These are phyloP conservation scores for Sialia sialis DNA, from an alignment of 2,113 vertebrate genomes.

Conservation along the genomic window DNA sequence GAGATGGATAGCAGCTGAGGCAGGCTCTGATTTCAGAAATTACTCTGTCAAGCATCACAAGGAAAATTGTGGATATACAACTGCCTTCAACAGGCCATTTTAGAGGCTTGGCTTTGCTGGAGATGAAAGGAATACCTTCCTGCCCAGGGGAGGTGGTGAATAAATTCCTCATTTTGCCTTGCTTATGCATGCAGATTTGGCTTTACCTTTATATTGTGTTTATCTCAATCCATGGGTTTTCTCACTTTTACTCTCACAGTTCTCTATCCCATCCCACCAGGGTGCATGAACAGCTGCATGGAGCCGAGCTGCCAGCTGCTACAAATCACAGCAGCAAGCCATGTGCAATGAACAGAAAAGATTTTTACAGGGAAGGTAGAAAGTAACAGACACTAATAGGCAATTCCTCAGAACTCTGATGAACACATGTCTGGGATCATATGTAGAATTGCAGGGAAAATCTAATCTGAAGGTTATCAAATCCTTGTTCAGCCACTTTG, in stretches of 20 bases:
- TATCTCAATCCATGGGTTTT: background rate
- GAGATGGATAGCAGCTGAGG: background rate
- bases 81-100: background rate
- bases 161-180: background rate
- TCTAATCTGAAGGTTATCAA: background rate
- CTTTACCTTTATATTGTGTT: background rate
- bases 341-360: background rate
- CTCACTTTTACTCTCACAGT: background rate
- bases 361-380: background rate
- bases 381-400: background rate
- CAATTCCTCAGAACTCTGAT: background rate
- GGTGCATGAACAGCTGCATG: background rate
- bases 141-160: background rate
- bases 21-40: background rate
- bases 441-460: background rate
- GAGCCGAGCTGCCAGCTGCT: background rate
- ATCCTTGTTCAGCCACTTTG: background rate
- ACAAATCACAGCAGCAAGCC: background rate
- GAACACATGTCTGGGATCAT: rapidly evolving
- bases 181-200: background rate
- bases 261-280: background rate
- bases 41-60: background rate
- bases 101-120: background rate
- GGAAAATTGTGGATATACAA: background rate
- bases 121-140: background rate